Percentiles rank a stretch among this genome's conserved stretches.
Conservation (phyloP, 1,140 invertebrate species). For the Platyura marginata region DNA sequence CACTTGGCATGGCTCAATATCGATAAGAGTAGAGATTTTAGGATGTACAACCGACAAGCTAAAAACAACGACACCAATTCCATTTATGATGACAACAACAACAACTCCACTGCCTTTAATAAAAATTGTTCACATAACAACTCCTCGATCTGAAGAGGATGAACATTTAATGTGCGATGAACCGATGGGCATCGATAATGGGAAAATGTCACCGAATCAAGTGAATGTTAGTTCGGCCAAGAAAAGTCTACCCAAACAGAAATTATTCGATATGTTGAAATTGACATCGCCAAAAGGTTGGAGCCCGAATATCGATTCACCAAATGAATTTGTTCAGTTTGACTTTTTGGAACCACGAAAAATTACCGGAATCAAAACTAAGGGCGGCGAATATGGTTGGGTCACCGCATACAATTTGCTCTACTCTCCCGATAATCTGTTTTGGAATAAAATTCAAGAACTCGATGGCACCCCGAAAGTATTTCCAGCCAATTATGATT, state of each 20-base stretch:
- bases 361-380: conserved; percentile 57
- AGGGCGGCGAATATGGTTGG: conserved; percentile 48
- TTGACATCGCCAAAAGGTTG: conserved; percentile 30
- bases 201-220: conserved; percentile 32
- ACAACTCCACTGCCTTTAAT: neutral
- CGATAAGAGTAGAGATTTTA: conserved; percentile 52
- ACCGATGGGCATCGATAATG: conserved; percentile 41
- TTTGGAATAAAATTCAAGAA: conserved; percentile 49
- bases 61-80: neutral
- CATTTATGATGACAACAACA: neutral
- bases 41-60: conserved; percentile 32
- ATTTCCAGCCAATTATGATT: conserved; percentile 49
- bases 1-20: conserved; percentile 56
- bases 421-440: conserved; percentile 48
- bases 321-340: conserved; percentile 47
- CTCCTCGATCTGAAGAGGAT: conserved; percentile 4
- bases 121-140: neutral
- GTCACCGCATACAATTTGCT: conserved; percentile 50
- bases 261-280: conserved; percentile 22
- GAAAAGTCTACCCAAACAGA: conserved; percentile 7
- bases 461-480: conserved; percentile 26
- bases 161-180: conserved; percentile 29
- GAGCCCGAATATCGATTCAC: conserved; percentile 37
- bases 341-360: conserved; percentile 55
- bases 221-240: conserved; percentile 26